A percentile compares a stretch with the other conserved stretches of the same genome.
These are phyloP conservation scores for Dasypus novemcinctus DNA, from an alignment of 2,113 vertebrate species.

Conservation along the genomic window DNA sequence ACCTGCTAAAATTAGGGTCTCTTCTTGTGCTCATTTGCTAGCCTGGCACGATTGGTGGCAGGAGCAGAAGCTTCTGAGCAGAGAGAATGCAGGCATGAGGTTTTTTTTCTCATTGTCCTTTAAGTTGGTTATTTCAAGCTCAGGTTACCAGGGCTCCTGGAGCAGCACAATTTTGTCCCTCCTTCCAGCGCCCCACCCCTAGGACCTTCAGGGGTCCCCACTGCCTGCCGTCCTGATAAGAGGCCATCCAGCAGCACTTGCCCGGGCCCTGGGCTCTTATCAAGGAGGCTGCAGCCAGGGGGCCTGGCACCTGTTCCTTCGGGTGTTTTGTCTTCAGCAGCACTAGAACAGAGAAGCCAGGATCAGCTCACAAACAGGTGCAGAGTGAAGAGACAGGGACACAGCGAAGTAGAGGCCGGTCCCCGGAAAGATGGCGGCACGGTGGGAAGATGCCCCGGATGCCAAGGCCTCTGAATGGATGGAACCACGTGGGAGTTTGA, in stretches of 20 bases:
- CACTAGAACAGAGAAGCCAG: conserved; percentile 85
- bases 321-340: conserved; percentile 79
- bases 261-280: conserved; percentile 15
- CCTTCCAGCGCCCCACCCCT: conserved; percentile 63
- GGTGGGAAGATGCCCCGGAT: conserved; percentile 83
- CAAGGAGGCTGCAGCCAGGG: conserved; percentile 70
- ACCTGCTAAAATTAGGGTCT: background rate
- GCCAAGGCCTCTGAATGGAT: conserved; percentile 86
- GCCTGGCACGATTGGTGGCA: conserved; percentile 38
- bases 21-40: conserved; percentile 32
- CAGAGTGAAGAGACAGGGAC: conserved; percentile 90
- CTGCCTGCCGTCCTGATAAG: conserved; percentile 43
- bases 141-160: conserved; percentile 77
- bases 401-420: conserved; percentile 87
- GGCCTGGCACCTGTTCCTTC: conserved; percentile 75
- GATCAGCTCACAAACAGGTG: conserved; percentile 88
- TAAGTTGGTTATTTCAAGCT: conserved; percentile 81
- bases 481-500: conserved; percentile 80
- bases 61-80: conserved; percentile 58
- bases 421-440: conserved; percentile 84
- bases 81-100: conserved; percentile 82
- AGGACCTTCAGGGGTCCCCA: conserved; percentile 55
- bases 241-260: conserved; percentile 52
- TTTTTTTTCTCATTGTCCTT: conserved; percentile 79
- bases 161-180: conserved; percentile 60